These are phyloP conservation scores for Columbina picui DNA, from an alignment of 2,113 vertebrate species.

Conservation along the genomic window DNA sequence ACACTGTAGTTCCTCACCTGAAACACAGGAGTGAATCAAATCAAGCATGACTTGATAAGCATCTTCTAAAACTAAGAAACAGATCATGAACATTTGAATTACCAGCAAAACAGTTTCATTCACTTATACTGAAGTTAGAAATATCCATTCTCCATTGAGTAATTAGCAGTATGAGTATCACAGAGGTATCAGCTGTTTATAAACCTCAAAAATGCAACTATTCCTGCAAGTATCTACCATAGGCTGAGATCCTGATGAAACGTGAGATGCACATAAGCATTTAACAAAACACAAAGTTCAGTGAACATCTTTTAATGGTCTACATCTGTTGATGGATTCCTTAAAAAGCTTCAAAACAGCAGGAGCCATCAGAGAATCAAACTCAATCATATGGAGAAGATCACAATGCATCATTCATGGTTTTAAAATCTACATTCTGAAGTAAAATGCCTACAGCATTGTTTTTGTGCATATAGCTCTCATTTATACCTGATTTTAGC, in stretches of 20 bases:
- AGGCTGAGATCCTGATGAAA: background rate
- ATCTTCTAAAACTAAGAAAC: background rate
- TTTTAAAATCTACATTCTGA: background rate
- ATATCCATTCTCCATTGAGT: background rate
- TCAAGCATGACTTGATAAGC: background rate
- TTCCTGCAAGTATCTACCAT: background rate
- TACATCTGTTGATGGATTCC: background rate
- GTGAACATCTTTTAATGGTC: background rate
- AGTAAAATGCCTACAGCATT: background rate
- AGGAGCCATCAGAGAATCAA: background rate
- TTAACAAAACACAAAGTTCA: background rate
- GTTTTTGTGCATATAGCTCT: background rate
- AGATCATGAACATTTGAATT: background rate
- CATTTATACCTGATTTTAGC: background rate
- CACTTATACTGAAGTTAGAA: background rate
- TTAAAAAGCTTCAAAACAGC: background rate
- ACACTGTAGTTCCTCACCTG: background rate
- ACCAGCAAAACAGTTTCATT: background rate
- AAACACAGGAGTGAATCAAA: background rate
- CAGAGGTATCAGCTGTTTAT: background rate
- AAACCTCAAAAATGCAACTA: background rate
- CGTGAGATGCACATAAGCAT: background rate
- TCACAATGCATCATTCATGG: background rate
- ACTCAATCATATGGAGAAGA: background rate
- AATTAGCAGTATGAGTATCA: background rate